Conservation (phyloP, 2,113 vertebrate species). For the Hyla sarda region DNA sequence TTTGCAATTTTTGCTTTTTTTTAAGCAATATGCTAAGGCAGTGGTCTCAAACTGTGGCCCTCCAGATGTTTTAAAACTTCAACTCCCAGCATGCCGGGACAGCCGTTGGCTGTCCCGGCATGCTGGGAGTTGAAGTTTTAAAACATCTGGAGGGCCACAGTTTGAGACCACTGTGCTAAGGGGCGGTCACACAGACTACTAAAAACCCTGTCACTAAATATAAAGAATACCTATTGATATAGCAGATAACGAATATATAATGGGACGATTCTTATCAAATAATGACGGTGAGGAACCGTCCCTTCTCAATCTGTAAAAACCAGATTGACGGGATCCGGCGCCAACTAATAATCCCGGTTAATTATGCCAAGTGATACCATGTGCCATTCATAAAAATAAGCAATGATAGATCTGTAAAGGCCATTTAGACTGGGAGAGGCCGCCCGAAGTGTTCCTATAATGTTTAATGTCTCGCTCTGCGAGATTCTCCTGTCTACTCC, state of each 20-base stretch:
- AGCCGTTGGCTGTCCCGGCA: no score
- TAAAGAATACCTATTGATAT: neutral
- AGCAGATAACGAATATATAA: neutral
- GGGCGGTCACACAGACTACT: no score
- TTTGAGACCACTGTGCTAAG: no score
- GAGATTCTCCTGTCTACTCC: neutral
- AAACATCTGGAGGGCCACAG: no score
- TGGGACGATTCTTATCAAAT: neutral
- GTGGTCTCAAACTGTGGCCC: neutral
- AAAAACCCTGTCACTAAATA: neutral
- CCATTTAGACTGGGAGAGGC: neutral
- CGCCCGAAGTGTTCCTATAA: neutral
- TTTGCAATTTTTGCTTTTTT: neutral
- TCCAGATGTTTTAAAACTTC: no score
- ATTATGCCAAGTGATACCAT: neutral
- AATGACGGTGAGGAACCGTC: no score
- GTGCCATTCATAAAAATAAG: neutral
- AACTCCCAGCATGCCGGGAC: no score
- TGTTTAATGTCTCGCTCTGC: neutral
- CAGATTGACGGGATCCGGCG: neutral
- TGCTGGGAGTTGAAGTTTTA: no score
- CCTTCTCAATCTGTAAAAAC: no score
- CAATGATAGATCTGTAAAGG: neutral
- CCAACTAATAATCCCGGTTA: neutral
- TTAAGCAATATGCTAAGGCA: neutral